Evolutionary conservation across 2,797 vertebrate genomes (phyloP), one percentile per base, ranked within the genome.

Genomic region (Eulemur rubriventer): DNA sequence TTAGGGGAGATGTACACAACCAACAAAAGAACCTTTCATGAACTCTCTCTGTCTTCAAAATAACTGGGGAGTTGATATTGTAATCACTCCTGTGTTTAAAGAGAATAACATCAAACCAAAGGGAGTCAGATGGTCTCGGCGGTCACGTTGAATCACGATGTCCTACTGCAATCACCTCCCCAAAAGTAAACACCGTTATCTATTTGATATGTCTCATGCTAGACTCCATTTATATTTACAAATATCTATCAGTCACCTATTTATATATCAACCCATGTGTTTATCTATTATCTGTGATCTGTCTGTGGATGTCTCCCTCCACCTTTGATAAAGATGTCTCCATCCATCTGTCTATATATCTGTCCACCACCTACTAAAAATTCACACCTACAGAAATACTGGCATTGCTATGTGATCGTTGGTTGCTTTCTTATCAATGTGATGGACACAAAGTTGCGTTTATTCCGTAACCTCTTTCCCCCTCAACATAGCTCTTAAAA

Each of bases 1-100:
- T 9, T 4, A 38, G 24, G 7, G 3, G n/a, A 79, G 33, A 65
- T 0, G 0, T 1, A 7, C 2, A 3, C 16, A n/a, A 2, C 50
- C 78, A 69, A 7, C 1, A 11, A 67, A 33, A 41, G 0, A 0
- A 33, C 52, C 20, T 11, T 63, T 17, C 5, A 6, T 4, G 79
- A 78, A 38, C 3, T 3, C 10, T 61, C 13, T 57, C 3, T 2
- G 35, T 72, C 35, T 84, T 28, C 35, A 38, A 6, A 55, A 79
- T 12, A n/a, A 50, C 7, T 8, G 7, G 38, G 35, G 17, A 26
- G 4, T 35, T 20, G 41, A 35, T 33, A 10, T 1, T 13, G 38
- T 22, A 46, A 22, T 26, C 6, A 5, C 17, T 3, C 1, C 7
- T 50, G n/a, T 41, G 59, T 52, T 35, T 41, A 52, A 59, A 50